A percentile compares a stretch with the other conserved stretches of the same genome.
phyloP scores from a whole-genome alignment of 2,797 vertebrate species.

The Helostoma temminkii region DNA sequence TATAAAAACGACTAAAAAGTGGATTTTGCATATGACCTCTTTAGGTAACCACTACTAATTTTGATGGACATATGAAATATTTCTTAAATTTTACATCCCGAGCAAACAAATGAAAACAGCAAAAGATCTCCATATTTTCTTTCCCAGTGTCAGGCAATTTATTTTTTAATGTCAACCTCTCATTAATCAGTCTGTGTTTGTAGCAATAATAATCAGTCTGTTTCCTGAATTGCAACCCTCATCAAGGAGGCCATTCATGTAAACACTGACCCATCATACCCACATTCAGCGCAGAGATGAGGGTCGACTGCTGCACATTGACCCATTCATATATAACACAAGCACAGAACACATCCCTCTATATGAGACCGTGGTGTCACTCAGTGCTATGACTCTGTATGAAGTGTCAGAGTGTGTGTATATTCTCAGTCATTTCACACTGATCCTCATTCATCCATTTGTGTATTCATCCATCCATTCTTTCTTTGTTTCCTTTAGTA shows the following conservation, averaged over 20 bases:
- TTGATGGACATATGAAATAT: no score
- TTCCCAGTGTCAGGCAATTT: no score
- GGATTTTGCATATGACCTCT: no score
- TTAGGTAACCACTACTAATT: no score
- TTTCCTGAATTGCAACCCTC: neutral
- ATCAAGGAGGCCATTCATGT: neutral
- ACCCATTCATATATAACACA: slow-evolving; percentile 40
- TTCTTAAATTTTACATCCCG: no score
- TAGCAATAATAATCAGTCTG: neutral
- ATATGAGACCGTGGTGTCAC: slow-evolving; percentile 58
- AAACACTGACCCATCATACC: neutral
- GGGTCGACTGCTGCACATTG: slow-evolving; percentile 5
- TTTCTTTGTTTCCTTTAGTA: no score
- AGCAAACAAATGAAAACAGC: no score
- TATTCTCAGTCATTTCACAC: slow-evolving; percentile 39
- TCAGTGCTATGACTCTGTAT: slow-evolving; percentile 46
- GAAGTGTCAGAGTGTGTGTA: neutral
- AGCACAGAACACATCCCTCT: slow-evolving; percentile 7
- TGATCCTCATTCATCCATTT: slow-evolving; percentile 65
- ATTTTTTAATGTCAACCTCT: no score
- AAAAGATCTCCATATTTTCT: no score
- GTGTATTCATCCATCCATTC: slow-evolving; percentile 12
- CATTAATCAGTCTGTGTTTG: no score
- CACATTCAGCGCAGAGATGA: neutral
- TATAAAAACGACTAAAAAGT: no score